Base-by-base conservation (phyloP, 92 coral and sea anemone species). In the Anthopleura xanthogrammica region DNA sequence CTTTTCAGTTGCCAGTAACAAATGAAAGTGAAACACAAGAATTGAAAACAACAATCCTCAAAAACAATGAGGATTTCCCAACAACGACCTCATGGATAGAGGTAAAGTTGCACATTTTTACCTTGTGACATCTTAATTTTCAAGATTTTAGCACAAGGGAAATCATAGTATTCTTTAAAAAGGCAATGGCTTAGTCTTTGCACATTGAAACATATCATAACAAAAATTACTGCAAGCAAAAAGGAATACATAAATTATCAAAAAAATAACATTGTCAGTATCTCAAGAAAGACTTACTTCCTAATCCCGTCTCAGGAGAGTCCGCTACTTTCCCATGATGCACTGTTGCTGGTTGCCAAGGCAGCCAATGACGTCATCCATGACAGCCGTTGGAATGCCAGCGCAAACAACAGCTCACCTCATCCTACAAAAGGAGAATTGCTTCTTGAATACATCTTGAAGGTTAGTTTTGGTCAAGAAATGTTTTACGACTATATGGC, bases 361-460 rank as follows among this genome's bases (percentile, higher is more conserved):
- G 86, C 86, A 74, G 22, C 75, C 7, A 24, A 19, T 83, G 75
- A 83, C 86, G 86, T 36, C 80, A 74, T 74, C 52, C 68, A 17
- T 23, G 80, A 83, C 41, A 83, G 60, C 58, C 77, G 76, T 29
- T 83, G 86, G 86, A 83, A 83, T 52, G 41, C n/a, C 9, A 72
- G 72, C 16, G 24, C 14, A 64, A 72, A 62, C 57, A 46, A 20
- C 42, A n/a, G n/a, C 36, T 73, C 80, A 6, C 29, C 70, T 10
- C 6, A 57, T 16, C 80, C 76, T 29, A 75, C 80, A 11, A 73
- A 60, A 17, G 78, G 80, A 20, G 80, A 83, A 16, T 41, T 83
- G 20, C 75, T 74, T 2, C 39, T 11, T 40, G 81, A 83, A 74
- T 75, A 83, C 56, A 83, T 83, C 19, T 36, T 75, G 22, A 83